Base-by-base conservation (phyloP, 2,888 invertebrate genomes). In the Acheta domesticus region DNA sequence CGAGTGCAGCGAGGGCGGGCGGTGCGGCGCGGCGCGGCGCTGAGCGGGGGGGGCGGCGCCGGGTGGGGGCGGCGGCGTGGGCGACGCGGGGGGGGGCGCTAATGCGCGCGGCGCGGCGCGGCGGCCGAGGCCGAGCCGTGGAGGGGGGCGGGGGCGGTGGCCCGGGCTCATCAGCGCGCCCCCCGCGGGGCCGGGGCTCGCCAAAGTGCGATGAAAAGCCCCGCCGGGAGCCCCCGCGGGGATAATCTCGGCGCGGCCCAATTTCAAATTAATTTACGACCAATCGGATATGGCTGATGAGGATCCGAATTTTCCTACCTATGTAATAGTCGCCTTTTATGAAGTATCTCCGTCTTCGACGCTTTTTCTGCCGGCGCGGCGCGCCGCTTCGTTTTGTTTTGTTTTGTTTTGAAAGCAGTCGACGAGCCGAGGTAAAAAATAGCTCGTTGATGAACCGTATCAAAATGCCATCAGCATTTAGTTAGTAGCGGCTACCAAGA, bases 191-290 rank as follows among this genome's bases (percentile, higher is more conserved):
- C 62, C 16, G 62, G 16, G 62, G 62, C 16, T 78, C 79, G 80
- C 82, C 82, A 82, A 82, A 82, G 79, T 82, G 79, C 81, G 82
- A 82, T 82, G 82, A 81, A 82, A 80, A 74, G 79, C 77, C 74
- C 80, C 76, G 79, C 77, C 74, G 73, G 77, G 77, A 49, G 75
- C 79, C 76, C 79, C 79, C 78, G 74, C n/a, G 77, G 74, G 79
- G 74, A 78, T 76, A 79, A 76, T 79, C 79, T 80, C 50, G 76
- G 62, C 49, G 73, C 80, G 78, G 78, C 78, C 81, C 80, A 80
- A 76, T 80, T 80, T 80, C 78, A 77, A 82, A 80, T 80, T 78
- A 80, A 80, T 79, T 79, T 77, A 78, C 78, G 49, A 78, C 78
- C 80, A 77, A 80, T 77, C 76, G 75, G 75, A 78, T 75, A 48